Percentiles rank a stretch among this genome's conserved stretches.
Conservation (phyloP, 37 sponge, comb jelly and placozoan species). For the Halisarca cf. caerulea region DNA sequence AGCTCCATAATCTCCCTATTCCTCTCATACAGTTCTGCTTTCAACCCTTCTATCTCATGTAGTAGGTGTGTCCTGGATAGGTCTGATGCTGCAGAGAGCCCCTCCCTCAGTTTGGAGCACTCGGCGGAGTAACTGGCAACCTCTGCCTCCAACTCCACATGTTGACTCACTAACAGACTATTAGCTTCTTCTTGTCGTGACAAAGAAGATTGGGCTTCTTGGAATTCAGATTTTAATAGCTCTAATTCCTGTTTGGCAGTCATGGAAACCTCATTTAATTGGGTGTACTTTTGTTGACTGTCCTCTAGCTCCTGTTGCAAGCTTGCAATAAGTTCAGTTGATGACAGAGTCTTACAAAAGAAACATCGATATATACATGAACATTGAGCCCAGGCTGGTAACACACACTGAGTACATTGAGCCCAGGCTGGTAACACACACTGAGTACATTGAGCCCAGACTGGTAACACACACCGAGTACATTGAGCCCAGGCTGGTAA, state of each 20-base stretch:
- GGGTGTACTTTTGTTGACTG: neutral
- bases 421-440: no score
- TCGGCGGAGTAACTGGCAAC: neutral
- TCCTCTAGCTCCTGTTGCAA: neutral
- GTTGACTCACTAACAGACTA: neutral
- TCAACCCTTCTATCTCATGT: neutral
- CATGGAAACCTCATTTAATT: neutral
- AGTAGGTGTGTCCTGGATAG: neutral
- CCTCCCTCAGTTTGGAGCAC: slow-evolving; percentile 3
- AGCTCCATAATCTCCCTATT: neutral
- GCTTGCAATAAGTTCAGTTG: neutral
- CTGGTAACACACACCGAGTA: no score
- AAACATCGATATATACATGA: no score
- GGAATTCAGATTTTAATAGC: neutral
- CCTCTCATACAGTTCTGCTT: neutral
- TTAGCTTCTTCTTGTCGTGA: neutral
- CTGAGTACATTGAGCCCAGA: no score
- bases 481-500: no score
- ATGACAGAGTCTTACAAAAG: neutral
- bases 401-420: no score
- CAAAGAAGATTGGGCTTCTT: neutral
- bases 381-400: no score
- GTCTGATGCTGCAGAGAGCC: neutral
- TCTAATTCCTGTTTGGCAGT: neutral
- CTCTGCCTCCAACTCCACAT: slow-evolving; percentile 7